Evolutionary conservation across 1,140 invertebrate species (phyloP).

Genomic region (Euwallacea similis): DNA sequence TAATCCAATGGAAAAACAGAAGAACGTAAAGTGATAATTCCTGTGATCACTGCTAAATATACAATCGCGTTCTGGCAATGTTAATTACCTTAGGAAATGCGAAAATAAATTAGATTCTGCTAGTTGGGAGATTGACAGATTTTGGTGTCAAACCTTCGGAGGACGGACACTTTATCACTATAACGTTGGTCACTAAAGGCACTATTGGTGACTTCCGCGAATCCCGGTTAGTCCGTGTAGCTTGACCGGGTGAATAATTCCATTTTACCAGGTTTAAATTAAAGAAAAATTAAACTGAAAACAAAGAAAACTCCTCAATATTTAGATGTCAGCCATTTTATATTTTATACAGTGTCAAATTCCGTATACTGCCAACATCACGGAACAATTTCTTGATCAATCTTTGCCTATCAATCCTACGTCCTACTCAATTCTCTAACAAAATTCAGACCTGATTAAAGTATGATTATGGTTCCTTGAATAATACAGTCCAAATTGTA

Average conservation of each 20-base stretch:
- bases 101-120: conserved; percentile 47
- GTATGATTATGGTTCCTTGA: not conserved
- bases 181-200: conserved; percentile 24
- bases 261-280: conserved; percentile 28
- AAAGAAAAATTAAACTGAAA: conserved; percentile 49
- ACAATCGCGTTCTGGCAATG: conserved; percentile 32
- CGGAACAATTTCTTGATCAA: conserved; percentile 30
- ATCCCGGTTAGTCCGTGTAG: conserved; percentile 2
- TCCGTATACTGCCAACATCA: conserved; percentile 51
- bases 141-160: conserved; percentile 46
- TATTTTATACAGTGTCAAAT: conserved; percentile 55
- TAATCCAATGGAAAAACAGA: not conserved
- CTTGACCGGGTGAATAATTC: conserved; percentile 3
- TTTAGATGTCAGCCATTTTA: conserved; percentile 55
- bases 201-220: conserved; percentile 21
- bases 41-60: conserved; percentile 42
- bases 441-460: not conserved
- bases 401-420: too few relatives aligned
- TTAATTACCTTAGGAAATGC: conserved; percentile 47
- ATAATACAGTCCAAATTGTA: not conserved
- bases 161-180: conserved; percentile 15
- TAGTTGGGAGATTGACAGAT: conserved; percentile 48
- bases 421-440: not conserved
- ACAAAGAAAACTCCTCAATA: conserved; percentile 53
- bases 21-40: conserved; percentile 24